A percentile compares a stretch with the other conserved stretches of the same genome.
These are phyloP conservation scores for Bubo bubo DNA, from an alignment of 2,113 vertebrate genomes.

Conservation along the genomic window DNA sequence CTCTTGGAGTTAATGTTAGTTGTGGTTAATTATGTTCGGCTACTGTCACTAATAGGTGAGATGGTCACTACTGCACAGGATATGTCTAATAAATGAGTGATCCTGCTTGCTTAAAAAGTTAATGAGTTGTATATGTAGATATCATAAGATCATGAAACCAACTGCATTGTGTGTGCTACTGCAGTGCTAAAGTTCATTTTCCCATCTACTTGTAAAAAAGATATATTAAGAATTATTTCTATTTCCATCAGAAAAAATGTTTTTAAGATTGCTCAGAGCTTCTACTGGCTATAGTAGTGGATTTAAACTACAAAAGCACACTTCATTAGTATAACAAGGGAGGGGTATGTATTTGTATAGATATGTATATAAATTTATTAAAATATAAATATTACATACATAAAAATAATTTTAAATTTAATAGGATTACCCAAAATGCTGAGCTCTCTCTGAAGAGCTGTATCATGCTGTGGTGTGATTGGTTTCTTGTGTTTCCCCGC, in stretches of 20 bases:
- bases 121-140: neutral
- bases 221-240: neutral
- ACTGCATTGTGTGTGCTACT: neutral
- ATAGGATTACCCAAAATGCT: neutral
- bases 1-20: neutral
- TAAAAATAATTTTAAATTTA: neutral
- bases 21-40: neutral
- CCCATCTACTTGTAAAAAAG: neutral
- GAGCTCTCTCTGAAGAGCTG: neutral
- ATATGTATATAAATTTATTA: neutral
- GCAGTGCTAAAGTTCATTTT: neutral
- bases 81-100: neutral
- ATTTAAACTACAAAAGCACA: neutral
- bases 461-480: too few species aligned
- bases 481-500: rapidly evolving
- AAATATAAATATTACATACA: neutral
- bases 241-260: neutral
- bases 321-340: neutral
- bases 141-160: neutral
- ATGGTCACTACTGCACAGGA: neutral
- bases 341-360: neutral
- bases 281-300: neutral
- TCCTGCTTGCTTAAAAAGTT: neutral
- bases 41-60: neutral
- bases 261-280: neutral